phyloP scores from a whole-genome alignment of 2,113 vertebrate species.

The Bambusicola thoracicus region DNA sequence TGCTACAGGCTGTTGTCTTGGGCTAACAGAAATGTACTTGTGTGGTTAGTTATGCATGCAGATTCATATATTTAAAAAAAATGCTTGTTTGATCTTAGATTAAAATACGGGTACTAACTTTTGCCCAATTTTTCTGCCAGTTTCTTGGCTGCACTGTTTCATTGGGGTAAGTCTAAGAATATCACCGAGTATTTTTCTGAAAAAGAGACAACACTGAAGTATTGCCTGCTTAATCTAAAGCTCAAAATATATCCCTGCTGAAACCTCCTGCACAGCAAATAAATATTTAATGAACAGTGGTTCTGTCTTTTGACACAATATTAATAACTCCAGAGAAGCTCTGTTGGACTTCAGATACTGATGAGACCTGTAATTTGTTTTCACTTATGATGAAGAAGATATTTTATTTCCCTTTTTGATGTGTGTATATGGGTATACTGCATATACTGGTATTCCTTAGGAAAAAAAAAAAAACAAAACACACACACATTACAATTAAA shows the following conservation, averaged over 20 bases:
- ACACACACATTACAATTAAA: neutral
- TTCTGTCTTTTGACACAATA: neutral
- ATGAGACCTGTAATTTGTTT: neutral
- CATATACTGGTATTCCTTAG: neutral
- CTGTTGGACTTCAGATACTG: neutral
- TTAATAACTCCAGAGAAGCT: neutral
- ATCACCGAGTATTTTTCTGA: neutral
- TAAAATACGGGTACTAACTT: neutral
- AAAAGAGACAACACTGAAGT: neutral
- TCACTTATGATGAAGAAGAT: neutral
- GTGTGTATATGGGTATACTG: neutral
- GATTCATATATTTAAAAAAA: neutral
- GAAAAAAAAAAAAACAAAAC: neutral
- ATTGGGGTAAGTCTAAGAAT: neutral
- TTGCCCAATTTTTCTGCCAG: neutral
- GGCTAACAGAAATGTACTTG: neutral
- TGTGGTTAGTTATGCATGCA: neutral
- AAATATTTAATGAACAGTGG: slow-evolving; percentile 7
- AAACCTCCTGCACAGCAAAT: neutral
- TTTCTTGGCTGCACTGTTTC: neutral
- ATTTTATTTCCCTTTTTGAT: neutral
- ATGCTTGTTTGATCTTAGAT: neutral
- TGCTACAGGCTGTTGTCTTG: neutral
- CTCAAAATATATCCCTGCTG: neutral
- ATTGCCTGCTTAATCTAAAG: neutral